These are phyloP conservation scores for Acheta domesticus DNA, from an alignment of 2,888 invertebrate species.

Conservation along the genomic window DNA sequence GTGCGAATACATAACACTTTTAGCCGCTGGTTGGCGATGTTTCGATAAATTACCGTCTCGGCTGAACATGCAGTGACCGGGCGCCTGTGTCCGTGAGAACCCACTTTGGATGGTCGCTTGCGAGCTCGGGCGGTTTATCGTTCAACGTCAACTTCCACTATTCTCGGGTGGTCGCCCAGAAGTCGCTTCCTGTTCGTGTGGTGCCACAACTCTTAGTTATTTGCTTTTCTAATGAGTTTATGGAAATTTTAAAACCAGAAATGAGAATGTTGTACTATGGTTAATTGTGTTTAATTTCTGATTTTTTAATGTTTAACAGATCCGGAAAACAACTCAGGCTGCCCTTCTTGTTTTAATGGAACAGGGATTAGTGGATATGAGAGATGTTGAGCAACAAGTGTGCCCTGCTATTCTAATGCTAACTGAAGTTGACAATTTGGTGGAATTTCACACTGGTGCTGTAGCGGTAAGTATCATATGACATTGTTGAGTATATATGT, in stretches of 20 bases:
- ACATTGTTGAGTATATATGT: not conserved
- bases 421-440: conserved; percentile 51
- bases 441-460: conserved; percentile 56
- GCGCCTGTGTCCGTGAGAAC: too few relatives aligned
- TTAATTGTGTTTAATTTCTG: not conserved
- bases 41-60: too few relatives aligned
- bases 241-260: not conserved
- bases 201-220: too few relatives aligned
- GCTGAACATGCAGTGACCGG: too few relatives aligned
- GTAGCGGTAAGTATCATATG: conserved; percentile 53
- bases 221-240: too few relatives aligned
- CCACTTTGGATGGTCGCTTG: too few relatives aligned
- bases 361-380: conserved; percentile 58
- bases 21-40: too few relatives aligned
- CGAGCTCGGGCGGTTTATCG: too few relatives aligned
- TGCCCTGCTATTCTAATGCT: conserved; percentile 61
- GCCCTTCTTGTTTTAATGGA: conserved; percentile 62
- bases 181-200: too few relatives aligned
- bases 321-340: conserved; percentile 62
- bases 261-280: not conserved
- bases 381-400: conserved; percentile 61
- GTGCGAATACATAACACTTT: too few relatives aligned
- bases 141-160: too few relatives aligned
- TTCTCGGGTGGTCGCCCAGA: too few relatives aligned
- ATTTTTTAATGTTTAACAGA: conserved; percentile 43